Evolutionary conservation across 2,797 vertebrate species (phyloP), one percentile per base, ranked within the genome.

Genomic region (Xiphorhynchus erythropygius): DNA sequence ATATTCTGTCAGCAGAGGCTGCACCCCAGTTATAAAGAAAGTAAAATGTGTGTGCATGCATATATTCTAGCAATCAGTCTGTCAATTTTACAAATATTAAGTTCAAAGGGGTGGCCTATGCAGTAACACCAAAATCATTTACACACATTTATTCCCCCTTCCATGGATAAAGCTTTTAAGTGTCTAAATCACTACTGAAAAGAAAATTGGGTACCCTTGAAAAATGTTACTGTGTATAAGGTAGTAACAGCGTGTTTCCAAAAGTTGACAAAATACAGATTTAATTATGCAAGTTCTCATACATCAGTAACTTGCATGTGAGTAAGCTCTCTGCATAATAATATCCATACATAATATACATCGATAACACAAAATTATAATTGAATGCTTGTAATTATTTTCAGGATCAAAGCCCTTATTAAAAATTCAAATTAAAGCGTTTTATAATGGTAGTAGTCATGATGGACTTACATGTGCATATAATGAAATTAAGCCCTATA

Each of bases 391-490:
- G 84, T 93, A 96, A 97, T 95, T 92, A 92, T 91, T 89, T 89
- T 92, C 68, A 93, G 84, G 91, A 96, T 96, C 90, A 94, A 96
- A 95, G 84, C 33, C 76, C 76, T 91, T 56, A 95, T 73, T 94
- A 93, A 89, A 85, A 95, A 94, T 89, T 89, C 62, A 94, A 69
- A 93, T 94, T 84, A 87, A 92, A 92, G 42, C 3, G 6, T 69
- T 81, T 69, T 81, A 62, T 84, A 94, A 94, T 89, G 50, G 75
- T 63, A 65, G 41, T 46, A 94, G 85, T 94, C 89, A 78, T 69
- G 93, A 96, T 41, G 89, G 94, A 92, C 89, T 94, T 88, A 83
- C 53, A 91, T 10, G 24, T 4, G 7, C 25, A 69, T 87, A 52
- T 74, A 93, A 93, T 65, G 49, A 95, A 96, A 93, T 94, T 64